Evolutionary conservation across 1,140 invertebrate genomes (phyloP).

Genomic region (Drosophila pruinosa): DNA sequence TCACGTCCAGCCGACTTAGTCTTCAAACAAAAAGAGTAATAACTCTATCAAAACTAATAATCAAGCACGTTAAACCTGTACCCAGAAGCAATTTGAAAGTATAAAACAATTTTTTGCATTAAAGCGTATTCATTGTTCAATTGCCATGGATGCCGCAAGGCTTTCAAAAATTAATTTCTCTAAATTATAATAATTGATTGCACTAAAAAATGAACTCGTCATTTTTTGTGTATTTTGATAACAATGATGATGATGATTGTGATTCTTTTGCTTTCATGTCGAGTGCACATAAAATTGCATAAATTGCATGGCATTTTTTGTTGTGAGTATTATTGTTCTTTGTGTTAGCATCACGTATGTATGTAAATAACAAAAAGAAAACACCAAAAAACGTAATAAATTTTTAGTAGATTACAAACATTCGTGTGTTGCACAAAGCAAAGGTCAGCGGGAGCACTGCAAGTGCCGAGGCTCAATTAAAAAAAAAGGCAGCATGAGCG

Average conservation of each 20-base stretch:
- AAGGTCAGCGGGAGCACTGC: conserved; percentile 15
- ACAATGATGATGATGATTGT: conserved; percentile 11
- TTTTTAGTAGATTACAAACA: conserved; percentile 67
- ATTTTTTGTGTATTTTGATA: not conserved
- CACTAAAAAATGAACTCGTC: conserved; percentile 8
- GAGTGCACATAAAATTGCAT: conserved; percentile 27
- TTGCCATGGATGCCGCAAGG: conserved; percentile 16
- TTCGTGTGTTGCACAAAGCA: conserved; percentile 40
- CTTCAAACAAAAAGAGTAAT: not conserved
- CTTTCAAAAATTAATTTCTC: conserved; percentile 45
- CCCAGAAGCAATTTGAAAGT: not conserved
- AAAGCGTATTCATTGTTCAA: conserved; percentile 20
- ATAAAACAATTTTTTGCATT: not conserved
- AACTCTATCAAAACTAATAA: too few species aligned
- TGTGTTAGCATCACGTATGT: conserved; percentile 21
- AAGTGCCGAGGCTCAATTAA: conserved; percentile 57
- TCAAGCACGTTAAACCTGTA: too few species aligned
- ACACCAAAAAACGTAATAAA: conserved; percentile 61
- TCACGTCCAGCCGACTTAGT: not conserved
- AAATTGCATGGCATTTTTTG: conserved; percentile 29
- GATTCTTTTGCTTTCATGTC: conserved; percentile 3
- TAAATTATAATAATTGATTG: conserved; percentile 43
- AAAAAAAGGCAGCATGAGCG: conserved; percentile 39
- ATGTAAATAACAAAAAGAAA: conserved; percentile 38
- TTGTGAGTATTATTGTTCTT: conserved; percentile 6